Conservation (phyloP, 2,888 invertebrate species). For the Campoletis raptor region DNA sequence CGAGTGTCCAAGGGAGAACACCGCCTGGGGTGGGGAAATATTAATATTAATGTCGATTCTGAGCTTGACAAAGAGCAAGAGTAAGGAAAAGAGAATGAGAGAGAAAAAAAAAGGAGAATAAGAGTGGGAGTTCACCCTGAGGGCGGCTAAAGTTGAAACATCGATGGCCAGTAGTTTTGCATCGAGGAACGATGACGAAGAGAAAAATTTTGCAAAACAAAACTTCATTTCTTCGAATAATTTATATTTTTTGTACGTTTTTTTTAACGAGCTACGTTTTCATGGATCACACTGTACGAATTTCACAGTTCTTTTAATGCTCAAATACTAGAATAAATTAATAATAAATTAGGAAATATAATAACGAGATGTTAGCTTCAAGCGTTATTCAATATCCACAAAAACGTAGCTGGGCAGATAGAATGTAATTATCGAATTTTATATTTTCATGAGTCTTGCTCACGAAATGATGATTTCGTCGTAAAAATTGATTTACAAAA, state of each 20-base stretch:
- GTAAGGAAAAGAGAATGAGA: neutral
- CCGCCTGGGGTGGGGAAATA: slow-evolving; percentile 50
- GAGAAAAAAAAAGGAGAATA: neutral
- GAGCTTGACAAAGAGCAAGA: slow-evolving; percentile 47
- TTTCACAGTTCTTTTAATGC: neutral
- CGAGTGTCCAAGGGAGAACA: slow-evolving; percentile 54
- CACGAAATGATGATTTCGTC: neutral
- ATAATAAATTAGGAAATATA: neutral
- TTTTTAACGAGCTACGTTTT: neutral
- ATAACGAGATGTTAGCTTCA: neutral
- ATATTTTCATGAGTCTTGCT: neutral
- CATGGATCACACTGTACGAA: neutral
- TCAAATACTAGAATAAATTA: neutral
- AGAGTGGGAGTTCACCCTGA: slow-evolving; percentile 9
- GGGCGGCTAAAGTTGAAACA: slow-evolving; percentile 41
- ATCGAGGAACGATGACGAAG: slow-evolving; percentile 17
- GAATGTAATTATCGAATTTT: neutral
- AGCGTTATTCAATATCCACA: neutral
- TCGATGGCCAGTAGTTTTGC: slow-evolving; percentile 32
- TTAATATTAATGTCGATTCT: slow-evolving; percentile 63
- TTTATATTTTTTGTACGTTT: slow-evolving; percentile 2
- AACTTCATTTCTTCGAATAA: neutral
- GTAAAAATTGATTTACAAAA: neutral
- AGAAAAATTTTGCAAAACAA: slow-evolving; percentile 11
- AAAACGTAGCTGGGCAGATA: neutral